Percentiles rank a stretch among this genome's conserved stretches.
phyloP scores from a whole-genome alignment of 1,140 invertebrate genomes.

The Leptoteleia sp. region DNA sequence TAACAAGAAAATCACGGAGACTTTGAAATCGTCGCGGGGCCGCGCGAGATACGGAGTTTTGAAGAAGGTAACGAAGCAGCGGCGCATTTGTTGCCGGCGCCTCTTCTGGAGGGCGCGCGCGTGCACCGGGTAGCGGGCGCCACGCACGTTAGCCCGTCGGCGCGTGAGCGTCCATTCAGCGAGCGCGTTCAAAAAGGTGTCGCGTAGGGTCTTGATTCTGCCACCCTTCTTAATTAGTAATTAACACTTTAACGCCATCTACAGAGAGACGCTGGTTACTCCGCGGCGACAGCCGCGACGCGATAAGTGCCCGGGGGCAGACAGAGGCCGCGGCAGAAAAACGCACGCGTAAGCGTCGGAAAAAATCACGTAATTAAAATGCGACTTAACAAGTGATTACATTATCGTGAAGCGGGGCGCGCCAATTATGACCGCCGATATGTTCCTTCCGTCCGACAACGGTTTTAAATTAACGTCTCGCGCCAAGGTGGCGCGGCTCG shows the following conservation, averaged over 20 bases:
- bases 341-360: constrained; percentile 55
- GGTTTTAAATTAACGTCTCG: too few species aligned
- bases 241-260: constrained; percentile 80
- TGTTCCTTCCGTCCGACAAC: too few species aligned
- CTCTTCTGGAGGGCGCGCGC: constrained; percentile 44
- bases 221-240: constrained; percentile 81
- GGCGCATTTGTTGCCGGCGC: constrained; percentile 53
- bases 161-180: constrained; percentile 78
- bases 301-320: constrained; percentile 35
- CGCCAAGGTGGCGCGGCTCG: too few species aligned
- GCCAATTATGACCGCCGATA: too few species aligned
- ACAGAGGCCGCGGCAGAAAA: constrained; percentile 38
- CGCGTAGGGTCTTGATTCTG: constrained; percentile 72
- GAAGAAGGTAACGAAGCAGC: constrained; percentile 67
- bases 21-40: constrained; percentile 28
- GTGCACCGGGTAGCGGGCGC: constrained; percentile 70
- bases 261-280: constrained; percentile 68
- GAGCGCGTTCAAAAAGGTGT: constrained; percentile 79
- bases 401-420: too few species aligned
- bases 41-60: constrained; percentile 34
- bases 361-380: too few species aligned
- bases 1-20: constrained; percentile 59
- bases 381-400: too few species aligned
- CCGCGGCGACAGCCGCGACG: constrained; percentile 28
- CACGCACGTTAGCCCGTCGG: constrained; percentile 74